Percentiles rank a stretch among this genome's conserved stretches.
phyloP scores from a whole-genome alignment of 35 echinoderm and acorn worm species.

The Amphiura filiformis region DNA sequence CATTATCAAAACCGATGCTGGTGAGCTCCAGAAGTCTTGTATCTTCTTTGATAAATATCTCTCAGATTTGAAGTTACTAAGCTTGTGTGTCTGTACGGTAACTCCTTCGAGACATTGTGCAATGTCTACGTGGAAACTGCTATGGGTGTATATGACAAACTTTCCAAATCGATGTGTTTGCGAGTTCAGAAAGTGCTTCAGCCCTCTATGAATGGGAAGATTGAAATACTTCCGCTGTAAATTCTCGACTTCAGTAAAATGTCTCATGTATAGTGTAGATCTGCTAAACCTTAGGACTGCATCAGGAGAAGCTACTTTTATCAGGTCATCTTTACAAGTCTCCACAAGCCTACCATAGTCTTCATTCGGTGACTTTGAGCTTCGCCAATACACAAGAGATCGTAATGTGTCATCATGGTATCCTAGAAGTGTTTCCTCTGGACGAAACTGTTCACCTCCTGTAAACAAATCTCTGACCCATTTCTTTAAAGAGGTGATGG shows the following conservation, averaged over 20 bases:
- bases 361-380: neutral
- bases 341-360: neutral
- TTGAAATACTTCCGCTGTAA: slow-evolving; percentile 18
- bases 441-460: slow-evolving; percentile 15
- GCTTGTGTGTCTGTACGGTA: neutral
- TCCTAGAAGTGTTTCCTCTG: neutral
- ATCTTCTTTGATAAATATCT: neutral
- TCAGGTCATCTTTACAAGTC: slow-evolving; percentile 4
- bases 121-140: slow-evolving; percentile 20
- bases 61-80: slow-evolving; percentile 26
- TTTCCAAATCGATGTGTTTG: neutral
- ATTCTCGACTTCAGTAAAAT: neutral
- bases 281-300: slow-evolving; percentile 2
- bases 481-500: neutral
- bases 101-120: neutral
- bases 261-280: neutral
- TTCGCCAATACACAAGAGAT: slow-evolving; percentile 1
- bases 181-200: neutral
- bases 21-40: neutral
- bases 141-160: slow-evolving; percentile 2
- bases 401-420: slow-evolving; percentile 19
- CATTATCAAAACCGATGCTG: neutral
- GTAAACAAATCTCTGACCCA: slow-evolving; percentile 11
- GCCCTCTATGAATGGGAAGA: neutral
- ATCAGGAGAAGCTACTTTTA: slow-evolving; percentile 20